Evolutionary conservation across 2,113 vertebrate species (phyloP), one percentile per base, ranked within the genome.

Genomic region (Macrotis lagotis): DNA sequence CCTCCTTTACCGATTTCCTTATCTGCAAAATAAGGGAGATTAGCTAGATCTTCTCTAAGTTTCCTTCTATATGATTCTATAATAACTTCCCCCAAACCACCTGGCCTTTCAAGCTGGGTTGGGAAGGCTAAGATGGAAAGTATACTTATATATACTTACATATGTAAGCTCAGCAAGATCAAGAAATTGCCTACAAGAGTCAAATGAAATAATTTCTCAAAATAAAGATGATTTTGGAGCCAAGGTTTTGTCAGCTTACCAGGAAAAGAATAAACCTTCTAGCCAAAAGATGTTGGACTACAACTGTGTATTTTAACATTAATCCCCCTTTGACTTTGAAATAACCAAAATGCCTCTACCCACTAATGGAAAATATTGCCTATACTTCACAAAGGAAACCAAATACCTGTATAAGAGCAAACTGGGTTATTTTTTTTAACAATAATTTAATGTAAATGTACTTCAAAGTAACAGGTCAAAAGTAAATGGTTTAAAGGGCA

Each of bases 401-500:
- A 96, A 95, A 48, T 83, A 88, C 55, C 48, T 92, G n/a, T 90
- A 50, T 24, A 88, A n/a, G 90, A 51, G 52, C 92, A 50, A 97
- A 96, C 51, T 97, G 90, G 1, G 24, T 28, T 92, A 95, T n/a
- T 94, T 94, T 83, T 92, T 96, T 37, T 94, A 93, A 89, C 94
- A 91, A 94, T 51, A 96, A 94, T 91, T 96, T 49, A 96, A 91
- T 94, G 93, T 96, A 93, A 96, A 51, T 83, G 53, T 50, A 95
- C 24, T 95, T 90, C 92, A 31, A 96, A 83, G 0, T 1, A 91
- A 47, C 90, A 55, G 7, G 14, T 22, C 8, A 51, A 74, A 91
- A 91, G 51, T 66, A 92, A 89, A 0, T 3, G 52, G 25, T 31
- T 89, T 94, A 51, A 50, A 0, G 25, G n/a, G n/a, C n/a, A n/a